Evolutionary conservation across 2,888 invertebrate genomes (phyloP).

Genomic region (Agelastica alni): DNA sequence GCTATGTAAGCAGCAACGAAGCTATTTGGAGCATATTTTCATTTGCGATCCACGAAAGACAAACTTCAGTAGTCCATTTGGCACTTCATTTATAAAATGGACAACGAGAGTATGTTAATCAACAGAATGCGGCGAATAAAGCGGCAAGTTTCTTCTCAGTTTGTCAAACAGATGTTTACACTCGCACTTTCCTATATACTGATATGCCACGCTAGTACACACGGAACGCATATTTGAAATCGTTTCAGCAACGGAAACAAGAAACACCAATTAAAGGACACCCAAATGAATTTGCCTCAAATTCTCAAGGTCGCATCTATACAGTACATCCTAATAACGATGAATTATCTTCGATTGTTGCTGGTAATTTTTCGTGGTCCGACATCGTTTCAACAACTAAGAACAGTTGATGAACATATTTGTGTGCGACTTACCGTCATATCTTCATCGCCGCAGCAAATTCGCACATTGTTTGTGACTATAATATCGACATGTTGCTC

Average conservation of each 20-base stretch:
- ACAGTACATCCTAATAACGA: neutral
- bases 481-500: neutral
- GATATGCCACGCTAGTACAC: constrained; percentile 33
- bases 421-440: neutral
- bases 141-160: constrained; percentile 35
- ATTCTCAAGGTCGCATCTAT: neutral
- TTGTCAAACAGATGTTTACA: constrained; percentile 27
- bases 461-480: neutral
- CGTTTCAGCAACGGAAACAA: neutral
- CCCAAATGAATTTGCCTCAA: neutral
- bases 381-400: neutral
- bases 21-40: constrained; percentile 40
- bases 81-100: constrained; percentile 31
- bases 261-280: neutral
- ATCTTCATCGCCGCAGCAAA: neutral
- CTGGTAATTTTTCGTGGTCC: neutral
- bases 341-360: neutral
- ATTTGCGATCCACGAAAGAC: constrained; percentile 42
- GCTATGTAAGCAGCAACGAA: constrained; percentile 44
- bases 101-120: constrained; percentile 31
- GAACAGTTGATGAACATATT: neutral
- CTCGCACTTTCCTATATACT: constrained; percentile 32
- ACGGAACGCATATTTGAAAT: constrained; percentile 28
- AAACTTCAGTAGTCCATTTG: constrained; percentile 40
- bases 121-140: constrained; percentile 19